Base-by-base conservation (phyloP, 2,113 vertebrate genomes). In the Indicator maculatus region DNA sequence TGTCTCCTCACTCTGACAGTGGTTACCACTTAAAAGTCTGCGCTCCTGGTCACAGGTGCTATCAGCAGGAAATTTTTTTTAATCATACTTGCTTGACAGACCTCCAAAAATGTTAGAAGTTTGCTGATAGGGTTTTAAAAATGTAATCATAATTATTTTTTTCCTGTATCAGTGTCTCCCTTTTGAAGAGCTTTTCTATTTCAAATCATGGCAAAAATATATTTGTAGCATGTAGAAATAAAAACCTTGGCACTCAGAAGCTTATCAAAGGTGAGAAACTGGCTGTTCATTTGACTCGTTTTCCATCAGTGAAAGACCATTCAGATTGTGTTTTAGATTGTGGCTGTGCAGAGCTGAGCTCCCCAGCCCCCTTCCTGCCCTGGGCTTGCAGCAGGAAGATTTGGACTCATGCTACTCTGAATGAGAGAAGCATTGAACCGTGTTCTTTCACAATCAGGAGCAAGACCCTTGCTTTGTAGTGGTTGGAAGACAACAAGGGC, bases 201-300 rank as follows among this genome's bases (percentile, higher is more conserved):
- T 88, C 65, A 72, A 58, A 88, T 60, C 12, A n/a, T 2, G 8
- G 24, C 56, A 81, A 65, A 88, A 81, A n/a, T 23, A 10, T 63
- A 38, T 81, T 77, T 82, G 16, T 55, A 59, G 63, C 26, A 21
- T 8, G 45, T 53, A 78, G 67, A 89, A 85, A 45, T 50, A 50
- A 76, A 95, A 95, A 88, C 80, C 65, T 47, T 9, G 28, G 21
- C 60, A 44, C n/a, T 78, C 85, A 91, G 65, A 59, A 91, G 33
- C 24, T 91, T 66, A 70, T 89, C 31, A 73, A 74, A 80, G 39
- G 47, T 33, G 44, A 78, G 73, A 77, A 24, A 28, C n/a, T 55
- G 61, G 4, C 11, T 53, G 41, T 20, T 86, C 53, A 44, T 66
- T 74, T 72, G 76, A 21, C 72, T 89, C 9, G 0, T 52, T 52